Conservation (phyloP, 2,113 vertebrate species). For the Dasyornis broadbenti region DNA sequence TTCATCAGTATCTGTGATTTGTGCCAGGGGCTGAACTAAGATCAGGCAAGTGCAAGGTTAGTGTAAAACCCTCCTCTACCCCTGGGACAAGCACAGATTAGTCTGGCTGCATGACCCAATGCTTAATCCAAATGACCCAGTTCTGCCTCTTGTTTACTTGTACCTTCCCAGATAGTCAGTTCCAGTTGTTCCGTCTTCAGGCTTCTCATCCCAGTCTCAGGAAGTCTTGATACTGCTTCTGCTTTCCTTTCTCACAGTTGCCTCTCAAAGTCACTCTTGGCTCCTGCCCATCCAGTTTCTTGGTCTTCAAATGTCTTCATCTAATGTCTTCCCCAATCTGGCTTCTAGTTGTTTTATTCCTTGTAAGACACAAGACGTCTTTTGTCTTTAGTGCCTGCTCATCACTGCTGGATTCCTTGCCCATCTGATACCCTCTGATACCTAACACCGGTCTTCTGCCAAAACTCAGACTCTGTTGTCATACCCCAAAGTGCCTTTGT, state of each 20-base stretch:
- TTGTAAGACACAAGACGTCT: background rate
- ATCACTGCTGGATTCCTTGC: background rate
- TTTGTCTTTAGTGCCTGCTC: background rate
- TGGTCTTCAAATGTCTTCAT: background rate
- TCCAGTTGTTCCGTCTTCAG: background rate
- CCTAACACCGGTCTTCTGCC: background rate
- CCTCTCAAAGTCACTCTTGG: background rate
- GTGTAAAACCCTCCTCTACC: background rate
- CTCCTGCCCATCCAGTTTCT: background rate
- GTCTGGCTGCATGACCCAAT: background rate
- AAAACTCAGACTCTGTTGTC: background rate
- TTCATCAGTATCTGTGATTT: background rate
- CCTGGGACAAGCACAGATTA: conserved; percentile 14
- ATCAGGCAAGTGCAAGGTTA: conserved; percentile 20
- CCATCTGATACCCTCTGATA: background rate
- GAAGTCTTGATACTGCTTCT: background rate
- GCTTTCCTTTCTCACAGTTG: background rate
- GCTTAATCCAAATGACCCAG: conserved; percentile 18
- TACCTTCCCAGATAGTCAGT: background rate
- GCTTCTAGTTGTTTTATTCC: background rate
- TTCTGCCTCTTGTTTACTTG: conserved; percentile 30
- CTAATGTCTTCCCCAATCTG: background rate
- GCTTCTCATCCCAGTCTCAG: background rate
- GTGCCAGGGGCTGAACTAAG: background rate
- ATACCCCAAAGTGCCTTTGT: background rate